Base-by-base conservation (phyloP, 2,797 vertebrate species). In the Gallinago nigripennis region DNA sequence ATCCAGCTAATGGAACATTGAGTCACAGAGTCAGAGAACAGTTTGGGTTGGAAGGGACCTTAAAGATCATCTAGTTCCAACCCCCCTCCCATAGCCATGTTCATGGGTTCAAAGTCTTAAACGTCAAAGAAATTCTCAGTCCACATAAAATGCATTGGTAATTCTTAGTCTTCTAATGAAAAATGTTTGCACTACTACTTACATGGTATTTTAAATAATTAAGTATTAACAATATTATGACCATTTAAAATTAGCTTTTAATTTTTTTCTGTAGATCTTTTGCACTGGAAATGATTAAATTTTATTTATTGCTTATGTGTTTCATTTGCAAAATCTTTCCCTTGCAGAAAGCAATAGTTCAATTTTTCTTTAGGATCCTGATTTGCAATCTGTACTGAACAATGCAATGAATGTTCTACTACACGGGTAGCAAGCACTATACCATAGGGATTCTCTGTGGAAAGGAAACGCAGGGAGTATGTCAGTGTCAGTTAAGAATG, bases 1-100 rank as follows among this genome's bases (percentile, higher is more conserved):
- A 73, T 23, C 84, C 82, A 82, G 88, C 66, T 96, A 95, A 95
- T 96, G 85, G 65, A 68, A 71, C 94, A 92, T 92, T 90, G 77
- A 95, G 94, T 95, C 81, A 88, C 23, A 43, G 28, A 30, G 30
- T 41, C 28, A 63, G 28, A 63, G 60, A 64, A 43, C 16, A 14
- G 30, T 16, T 64, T n/a, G 61, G 30, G 37, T 21, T 23, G 20
- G 30, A 64, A 64, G 30, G 51, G 51, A 31, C 51, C 30, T 54
- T 54, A 30, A 54, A 54, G 51, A 31, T 54, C 51, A 54, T 31
- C 28, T 12, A 19, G 51, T 31, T 54, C 28, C 51, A 31, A 12
- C 17, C 17, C 28, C 51, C 16, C 51, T 54, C 11, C 51, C 51
- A 4, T 31, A 17, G 28, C 28, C 51, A 54, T 85, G 23, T 61